Conservation (phyloP, 2,113 vertebrate genomes). For the Pipra filicauda region DNA sequence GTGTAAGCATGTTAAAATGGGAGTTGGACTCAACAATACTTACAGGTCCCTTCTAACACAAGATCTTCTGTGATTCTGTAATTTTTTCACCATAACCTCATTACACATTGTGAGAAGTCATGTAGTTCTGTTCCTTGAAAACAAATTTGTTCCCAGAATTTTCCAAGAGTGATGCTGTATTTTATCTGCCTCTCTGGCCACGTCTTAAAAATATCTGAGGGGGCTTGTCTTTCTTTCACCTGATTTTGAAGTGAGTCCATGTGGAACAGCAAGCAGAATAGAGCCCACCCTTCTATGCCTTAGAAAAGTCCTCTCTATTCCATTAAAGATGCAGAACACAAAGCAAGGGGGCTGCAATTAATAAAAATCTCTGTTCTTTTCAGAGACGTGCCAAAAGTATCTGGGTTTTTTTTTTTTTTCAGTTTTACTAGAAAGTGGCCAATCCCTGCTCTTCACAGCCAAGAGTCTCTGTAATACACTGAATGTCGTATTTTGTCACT, state of each 20-base stretch:
- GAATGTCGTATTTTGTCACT: neutral
- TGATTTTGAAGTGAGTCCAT: neutral
- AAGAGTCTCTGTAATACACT: neutral
- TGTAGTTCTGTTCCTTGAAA: neutral
- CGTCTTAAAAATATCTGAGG: neutral
- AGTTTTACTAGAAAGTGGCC: neutral
- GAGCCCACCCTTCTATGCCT: neutral
- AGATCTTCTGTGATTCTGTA: neutral
- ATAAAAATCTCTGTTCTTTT: neutral
- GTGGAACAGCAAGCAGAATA: neutral
- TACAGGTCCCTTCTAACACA: neutral
- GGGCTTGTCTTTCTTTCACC: neutral
- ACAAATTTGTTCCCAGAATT: neutral
- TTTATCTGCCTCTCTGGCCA: neutral
- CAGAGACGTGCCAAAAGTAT: neutral
- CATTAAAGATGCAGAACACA: neutral
- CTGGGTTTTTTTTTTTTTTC: accelerated
- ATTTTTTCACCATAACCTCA: neutral
- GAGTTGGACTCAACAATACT: neutral
- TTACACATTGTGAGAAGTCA: neutral
- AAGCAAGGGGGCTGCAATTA: neutral
- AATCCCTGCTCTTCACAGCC: neutral
- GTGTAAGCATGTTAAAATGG: neutral
- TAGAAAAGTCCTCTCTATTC: neutral
- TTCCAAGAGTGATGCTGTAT: neutral